These are phyloP conservation scores for Brevimyrus niger DNA, from an alignment of 2,113 vertebrate species.

Conservation along the genomic window DNA sequence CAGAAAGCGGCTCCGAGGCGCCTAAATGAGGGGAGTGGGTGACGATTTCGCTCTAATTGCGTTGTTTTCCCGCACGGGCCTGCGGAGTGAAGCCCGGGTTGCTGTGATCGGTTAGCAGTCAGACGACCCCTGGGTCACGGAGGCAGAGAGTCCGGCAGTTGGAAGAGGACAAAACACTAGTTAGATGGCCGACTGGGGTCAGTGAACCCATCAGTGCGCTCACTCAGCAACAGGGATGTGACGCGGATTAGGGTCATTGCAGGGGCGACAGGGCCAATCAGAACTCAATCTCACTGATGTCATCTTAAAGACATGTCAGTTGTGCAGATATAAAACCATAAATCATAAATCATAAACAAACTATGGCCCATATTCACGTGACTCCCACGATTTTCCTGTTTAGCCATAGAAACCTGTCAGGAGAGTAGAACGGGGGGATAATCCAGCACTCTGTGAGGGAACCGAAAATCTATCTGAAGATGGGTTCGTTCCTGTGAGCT, in stretches of 20 bases:
- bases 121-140: slow-evolving; percentile 16
- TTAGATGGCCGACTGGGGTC: slow-evolving; percentile 27
- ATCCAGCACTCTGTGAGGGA: not conserved
- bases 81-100: slow-evolving; percentile 47
- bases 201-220: slow-evolving; percentile 31
- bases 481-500: not conserved
- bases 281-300: not conserved
- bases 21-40: slow-evolving; percentile 31
- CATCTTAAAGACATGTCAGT: not conserved
- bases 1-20: slow-evolving; percentile 26
- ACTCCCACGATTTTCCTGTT: not conserved
- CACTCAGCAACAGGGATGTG: slow-evolving; percentile 29
- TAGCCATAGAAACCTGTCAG: not conserved
- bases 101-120: not conserved
- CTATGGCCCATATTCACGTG: not conserved
- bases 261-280: slow-evolving; percentile 32
- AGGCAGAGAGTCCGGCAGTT: slow-evolving; percentile 1
- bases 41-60: slow-evolving; percentile 31
- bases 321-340: not conserved
- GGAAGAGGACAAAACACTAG: not conserved
- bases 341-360: not conserved
- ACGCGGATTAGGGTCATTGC: slow-evolving; percentile 21
- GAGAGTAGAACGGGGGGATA: not conserved
- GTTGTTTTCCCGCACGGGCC: slow-evolving; percentile 13
- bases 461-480: not conserved